A percentile compares a stretch with the other conserved stretches of the same genome.
Conservation (phyloP, 2,797 vertebrate species). For the Myoxocephalus aenaeus region DNA sequence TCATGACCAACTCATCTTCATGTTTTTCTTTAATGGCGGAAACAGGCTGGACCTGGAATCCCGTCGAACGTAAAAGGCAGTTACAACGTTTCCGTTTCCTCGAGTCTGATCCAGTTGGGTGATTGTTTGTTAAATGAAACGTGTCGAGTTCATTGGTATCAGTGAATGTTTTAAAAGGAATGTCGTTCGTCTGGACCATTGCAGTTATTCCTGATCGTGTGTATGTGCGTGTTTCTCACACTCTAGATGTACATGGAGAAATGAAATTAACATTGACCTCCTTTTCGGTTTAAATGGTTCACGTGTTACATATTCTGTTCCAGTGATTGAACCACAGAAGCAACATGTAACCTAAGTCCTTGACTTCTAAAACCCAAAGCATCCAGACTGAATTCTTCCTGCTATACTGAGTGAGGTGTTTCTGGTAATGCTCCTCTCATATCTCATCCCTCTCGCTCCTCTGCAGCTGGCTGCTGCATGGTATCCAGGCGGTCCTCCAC, state of each 20-base stretch:
- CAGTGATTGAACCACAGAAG: neutral
- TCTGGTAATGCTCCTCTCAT: neutral
- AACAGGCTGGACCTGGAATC: neutral
- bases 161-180: too few species aligned
- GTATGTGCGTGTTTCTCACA: too few species aligned
- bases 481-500: slow-evolving; percentile 87
- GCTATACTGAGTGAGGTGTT: neutral
- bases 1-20: too few species aligned
- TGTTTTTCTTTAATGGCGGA: neutral
- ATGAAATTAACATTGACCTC: neutral
- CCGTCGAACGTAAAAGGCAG: neutral
- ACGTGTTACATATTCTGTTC: neutral
- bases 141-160: neutral
- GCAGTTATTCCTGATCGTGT: neutral
- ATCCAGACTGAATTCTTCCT: neutral
- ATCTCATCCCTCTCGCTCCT: neutral
- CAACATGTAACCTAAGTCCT: neutral
- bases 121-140: neutral
- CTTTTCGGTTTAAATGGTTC: neutral
- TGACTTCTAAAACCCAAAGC: neutral
- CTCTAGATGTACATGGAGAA: too few species aligned
- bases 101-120: neutral
- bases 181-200: neutral
- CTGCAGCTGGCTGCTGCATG: slow-evolving; percentile 86
- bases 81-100: neutral